Percentiles rank a stretch among this genome's conserved stretches.
These are phyloP conservation scores for Papilio polyxenes DNA, from an alignment of 1,140 invertebrate species.

Conservation along the genomic window DNA sequence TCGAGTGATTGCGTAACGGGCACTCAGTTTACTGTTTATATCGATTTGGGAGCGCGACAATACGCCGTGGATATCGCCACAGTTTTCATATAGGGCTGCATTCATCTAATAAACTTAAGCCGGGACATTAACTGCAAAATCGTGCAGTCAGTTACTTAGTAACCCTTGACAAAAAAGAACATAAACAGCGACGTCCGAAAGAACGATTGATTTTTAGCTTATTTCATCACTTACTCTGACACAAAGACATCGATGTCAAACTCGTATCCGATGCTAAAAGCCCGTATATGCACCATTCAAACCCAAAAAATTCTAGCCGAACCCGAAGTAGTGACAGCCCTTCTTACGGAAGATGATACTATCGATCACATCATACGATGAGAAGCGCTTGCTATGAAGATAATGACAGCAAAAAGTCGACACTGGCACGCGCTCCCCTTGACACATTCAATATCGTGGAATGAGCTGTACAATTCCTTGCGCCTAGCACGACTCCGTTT, in stretches of 20 bases:
- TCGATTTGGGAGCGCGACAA: slow-evolving; percentile 52
- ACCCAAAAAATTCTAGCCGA: background rate
- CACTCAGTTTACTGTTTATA: slow-evolving; percentile 56
- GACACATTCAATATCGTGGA: slow-evolving; percentile 46
- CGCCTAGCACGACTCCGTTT: background rate
- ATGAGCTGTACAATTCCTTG: background rate
- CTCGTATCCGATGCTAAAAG: background rate
- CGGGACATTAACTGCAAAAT: no score
- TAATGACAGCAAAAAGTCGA: slow-evolving; percentile 61
- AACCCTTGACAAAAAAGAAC: background rate
- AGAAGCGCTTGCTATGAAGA: slow-evolving; percentile 46
- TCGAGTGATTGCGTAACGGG: slow-evolving; percentile 64
- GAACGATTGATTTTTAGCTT: background rate
- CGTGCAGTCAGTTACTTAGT: background rate
- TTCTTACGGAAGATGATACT: slow-evolving; percentile 53
- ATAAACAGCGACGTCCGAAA: background rate
- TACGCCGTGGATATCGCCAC: slow-evolving; percentile 47
- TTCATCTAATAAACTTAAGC: no score
- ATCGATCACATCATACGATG: slow-evolving; percentile 65
- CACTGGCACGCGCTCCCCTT: slow-evolving; percentile 49
- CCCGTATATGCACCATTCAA: background rate
- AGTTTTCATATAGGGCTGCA: slow-evolving; percentile 45
- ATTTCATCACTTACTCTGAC: background rate
- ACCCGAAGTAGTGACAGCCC: background rate
- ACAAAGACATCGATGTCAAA: background rate